Conservation (phyloP, 2,797 vertebrate species). For the Hemibagrus guttatus region DNA sequence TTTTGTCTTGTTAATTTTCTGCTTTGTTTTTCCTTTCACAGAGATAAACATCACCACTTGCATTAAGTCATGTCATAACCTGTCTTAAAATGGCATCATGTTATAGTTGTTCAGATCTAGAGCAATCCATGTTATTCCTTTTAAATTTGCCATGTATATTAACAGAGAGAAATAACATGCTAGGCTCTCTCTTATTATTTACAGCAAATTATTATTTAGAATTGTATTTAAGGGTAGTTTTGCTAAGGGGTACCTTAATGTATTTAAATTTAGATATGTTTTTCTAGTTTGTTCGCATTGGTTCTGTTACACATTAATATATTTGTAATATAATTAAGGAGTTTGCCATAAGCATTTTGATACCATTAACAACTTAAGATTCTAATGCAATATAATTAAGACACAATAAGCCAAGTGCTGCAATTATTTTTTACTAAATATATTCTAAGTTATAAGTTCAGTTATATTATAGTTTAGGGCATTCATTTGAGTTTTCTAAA, state of each 20-base stretch:
- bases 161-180: too few species aligned
- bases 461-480: background rate
- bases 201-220: background rate
- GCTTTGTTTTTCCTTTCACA: background rate
- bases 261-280: background rate
- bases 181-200: background rate
- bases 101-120: slow-evolving; percentile 23
- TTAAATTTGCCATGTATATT: background rate
- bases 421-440: background rate
- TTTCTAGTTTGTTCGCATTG: background rate
- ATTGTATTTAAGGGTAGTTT: background rate
- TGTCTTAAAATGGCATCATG: slow-evolving; percentile 19
- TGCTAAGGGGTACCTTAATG: background rate
- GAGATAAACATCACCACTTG: slow-evolving; percentile 39
- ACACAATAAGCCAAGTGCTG: background rate
- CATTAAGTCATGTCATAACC: slow-evolving; percentile 33
- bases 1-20: slow-evolving; percentile 17
- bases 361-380: background rate
- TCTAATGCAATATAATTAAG: background rate
- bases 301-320: background rate
- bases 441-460: background rate
- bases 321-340: background rate
- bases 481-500: slow-evolving; percentile 27
- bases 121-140: background rate
- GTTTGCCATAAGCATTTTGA: slow-evolving; percentile 2